Base-by-base conservation (phyloP, 1,140 invertebrate species). In the Orius insidiosus region DNA sequence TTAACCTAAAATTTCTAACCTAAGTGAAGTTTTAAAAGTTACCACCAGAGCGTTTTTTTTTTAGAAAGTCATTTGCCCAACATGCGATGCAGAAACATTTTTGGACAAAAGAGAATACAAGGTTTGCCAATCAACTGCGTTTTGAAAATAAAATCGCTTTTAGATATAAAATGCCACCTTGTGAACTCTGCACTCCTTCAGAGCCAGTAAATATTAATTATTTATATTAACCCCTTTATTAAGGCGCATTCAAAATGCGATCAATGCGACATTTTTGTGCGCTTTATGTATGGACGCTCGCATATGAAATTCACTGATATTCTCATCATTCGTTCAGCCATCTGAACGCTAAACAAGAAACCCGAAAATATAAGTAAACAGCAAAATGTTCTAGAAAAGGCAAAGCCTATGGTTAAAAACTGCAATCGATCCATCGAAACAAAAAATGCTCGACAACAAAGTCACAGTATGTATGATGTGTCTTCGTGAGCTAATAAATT, bases 351-450 rank as follows among this genome's bases (percentile, higher is more conserved):
- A 36, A 15, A 4, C 14, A 11, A 36, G 35, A 36, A 15, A 15
- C 9, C 9, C 14, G 35, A 11, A 36, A 15, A n/a, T 9, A 15
- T 36, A 11, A 15, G 35, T 36, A 36, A 36, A 36, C 9, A 11
- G 14, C 5, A 9, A 5, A 11, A 36, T 3, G 9, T 36, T 36
- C 3, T 65, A 13, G 63, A 66, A 33, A 60, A 66, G 45, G 66
- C 68, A 0, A 61, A 61, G 14, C 61, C 62, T 37, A 57, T 68
- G 16, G 65, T 65, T 7, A 24, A 24, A 24, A 24, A 24, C 24
- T 24, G 24, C 24, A 24, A 24, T 7, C 24, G 24, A 24, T 24
- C 24, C 7, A 24, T 24, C 7, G 24, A 24, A 24, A 24, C 3
- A 4, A 24, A 24, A 24, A 24, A 24, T 24, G 24, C 24, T 24